Conservation (phyloP, 1,140 invertebrate genomes). For the Pseudomyrmex gracilis region DNA sequence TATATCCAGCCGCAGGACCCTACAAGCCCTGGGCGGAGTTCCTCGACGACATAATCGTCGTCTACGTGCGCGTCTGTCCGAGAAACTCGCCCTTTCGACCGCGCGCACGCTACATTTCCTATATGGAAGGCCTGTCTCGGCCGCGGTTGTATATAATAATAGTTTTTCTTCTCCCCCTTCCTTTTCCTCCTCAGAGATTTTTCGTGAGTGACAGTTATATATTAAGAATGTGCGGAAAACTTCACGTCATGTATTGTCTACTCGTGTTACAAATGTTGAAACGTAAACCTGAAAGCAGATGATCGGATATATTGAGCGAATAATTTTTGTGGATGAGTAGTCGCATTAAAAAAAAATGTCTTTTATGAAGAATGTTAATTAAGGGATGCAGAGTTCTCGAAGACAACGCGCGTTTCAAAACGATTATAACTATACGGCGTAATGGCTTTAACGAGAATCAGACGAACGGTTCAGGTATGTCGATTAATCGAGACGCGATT, state of each 20-base stretch:
- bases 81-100: conserved; percentile 32
- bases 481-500: conserved; percentile 39
- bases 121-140: conserved; percentile 35
- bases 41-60: conserved; percentile 60
- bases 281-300: background rate
- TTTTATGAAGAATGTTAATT: background rate
- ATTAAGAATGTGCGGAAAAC: no score
- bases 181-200: background rate
- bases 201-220: conserved; percentile 53
- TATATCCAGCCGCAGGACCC: background rate
- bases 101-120: conserved; percentile 52
- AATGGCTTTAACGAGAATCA: conserved; percentile 24
- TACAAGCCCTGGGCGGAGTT: conserved; percentile 58
- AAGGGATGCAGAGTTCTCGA: background rate
- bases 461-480: background rate
- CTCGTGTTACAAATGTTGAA: no score
- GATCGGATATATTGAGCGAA: background rate
- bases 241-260: no score
- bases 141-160: conserved; percentile 51
- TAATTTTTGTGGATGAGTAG: no score
- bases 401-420: background rate
- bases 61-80: conserved; percentile 15
- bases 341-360: no score
- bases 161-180: background rate
- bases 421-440: background rate